Evolutionary conservation across 2,888 invertebrate genomes (phyloP).

Genomic region (Operophtera brumata): DNA sequence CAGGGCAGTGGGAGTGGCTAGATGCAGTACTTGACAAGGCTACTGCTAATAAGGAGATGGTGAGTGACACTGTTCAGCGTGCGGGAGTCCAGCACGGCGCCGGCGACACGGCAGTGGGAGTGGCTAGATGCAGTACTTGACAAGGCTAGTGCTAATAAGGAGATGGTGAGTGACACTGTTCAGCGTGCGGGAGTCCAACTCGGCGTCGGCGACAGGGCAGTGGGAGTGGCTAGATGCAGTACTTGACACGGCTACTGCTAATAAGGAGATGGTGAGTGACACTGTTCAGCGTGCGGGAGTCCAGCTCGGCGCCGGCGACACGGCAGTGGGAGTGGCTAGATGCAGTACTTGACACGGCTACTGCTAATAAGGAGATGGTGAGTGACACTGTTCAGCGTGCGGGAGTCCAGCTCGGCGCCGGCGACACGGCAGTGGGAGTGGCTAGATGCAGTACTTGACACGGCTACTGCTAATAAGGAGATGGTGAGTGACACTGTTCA

Average conservation of each 20-base stretch:
- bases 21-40: constrained; percentile 87
- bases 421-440: constrained; percentile 89
- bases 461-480: constrained; percentile 87
- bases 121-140: constrained; percentile 90
- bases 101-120: constrained; percentile 86
- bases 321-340: constrained; percentile 94
- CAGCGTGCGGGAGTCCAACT: constrained; percentile 70
- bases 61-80: constrained; percentile 86
- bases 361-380: constrained; percentile 89
- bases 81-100: constrained; percentile 61
- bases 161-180: constrained; percentile 93
- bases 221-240: constrained; percentile 91
- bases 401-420: constrained; percentile 59
- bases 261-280: constrained; percentile 91
- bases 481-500: constrained; percentile 92
- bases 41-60: constrained; percentile 88
- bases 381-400: constrained; percentile 84
- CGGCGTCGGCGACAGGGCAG: constrained; percentile 80
- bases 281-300: constrained; percentile 83
- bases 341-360: constrained; percentile 86
- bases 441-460: constrained; percentile 87
- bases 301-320: constrained; percentile 57
- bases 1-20: constrained; percentile 92
- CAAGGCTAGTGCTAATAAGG: constrained; percentile 86
- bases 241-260: constrained; percentile 85